These are phyloP conservation scores for Prunella strophiata DNA, from an alignment of 2,797 vertebrate genomes.

Conservation along the genomic window DNA sequence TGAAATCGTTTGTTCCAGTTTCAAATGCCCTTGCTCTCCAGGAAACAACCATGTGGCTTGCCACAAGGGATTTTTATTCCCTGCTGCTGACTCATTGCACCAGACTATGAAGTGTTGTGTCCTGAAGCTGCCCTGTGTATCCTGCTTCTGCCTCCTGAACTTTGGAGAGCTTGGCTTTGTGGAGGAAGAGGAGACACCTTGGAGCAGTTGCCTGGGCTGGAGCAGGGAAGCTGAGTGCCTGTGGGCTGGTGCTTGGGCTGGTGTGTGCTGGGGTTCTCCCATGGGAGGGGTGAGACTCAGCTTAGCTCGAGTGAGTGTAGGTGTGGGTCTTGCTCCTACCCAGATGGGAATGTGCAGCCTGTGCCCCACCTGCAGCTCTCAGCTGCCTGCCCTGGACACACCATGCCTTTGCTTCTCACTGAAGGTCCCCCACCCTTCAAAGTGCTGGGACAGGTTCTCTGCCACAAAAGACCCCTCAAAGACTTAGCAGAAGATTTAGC, in stretches of 20 bases:
- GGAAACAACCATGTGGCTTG: background rate
- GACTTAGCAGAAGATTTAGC: background rate
- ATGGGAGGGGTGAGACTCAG: fast-evolving
- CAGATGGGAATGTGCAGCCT: background rate
- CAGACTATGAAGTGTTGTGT: background rate
- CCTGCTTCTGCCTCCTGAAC: background rate
- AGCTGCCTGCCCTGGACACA: background rate
- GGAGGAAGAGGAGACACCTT: background rate
- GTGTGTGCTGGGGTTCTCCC: fast-evolving
- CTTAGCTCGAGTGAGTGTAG: fast-evolving
- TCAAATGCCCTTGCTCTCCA: background rate
- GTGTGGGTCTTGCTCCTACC: background rate
- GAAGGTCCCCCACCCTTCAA: no score
- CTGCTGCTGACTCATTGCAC: background rate
- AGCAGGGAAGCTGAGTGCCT: background rate
- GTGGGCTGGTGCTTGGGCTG: background rate
- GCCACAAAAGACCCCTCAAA: background rate
- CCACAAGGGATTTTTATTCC: background rate
- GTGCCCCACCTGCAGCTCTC: fast-evolving
- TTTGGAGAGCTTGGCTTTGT: fast-evolving
- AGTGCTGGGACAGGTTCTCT: background rate
- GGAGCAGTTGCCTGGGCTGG: background rate
- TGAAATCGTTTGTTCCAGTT: background rate
- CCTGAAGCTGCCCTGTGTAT: background rate
- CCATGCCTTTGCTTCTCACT: background rate